phyloP scores from a whole-genome alignment of 2,888 invertebrate genomes.

The Himalopsyche tibetana region DNA sequence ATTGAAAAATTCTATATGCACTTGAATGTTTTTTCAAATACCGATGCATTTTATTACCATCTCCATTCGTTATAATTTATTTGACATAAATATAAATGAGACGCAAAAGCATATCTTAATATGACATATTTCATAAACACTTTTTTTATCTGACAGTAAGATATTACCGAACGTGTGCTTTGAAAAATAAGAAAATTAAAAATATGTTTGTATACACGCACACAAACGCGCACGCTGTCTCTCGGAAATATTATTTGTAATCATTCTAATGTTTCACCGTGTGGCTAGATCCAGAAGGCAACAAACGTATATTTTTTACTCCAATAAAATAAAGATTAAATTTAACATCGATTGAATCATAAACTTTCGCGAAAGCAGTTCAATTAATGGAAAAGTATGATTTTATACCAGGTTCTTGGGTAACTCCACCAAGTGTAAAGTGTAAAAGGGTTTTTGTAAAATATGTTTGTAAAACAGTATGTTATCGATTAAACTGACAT shows the following conservation, averaged over 20 bases:
- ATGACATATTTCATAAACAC: conserved; percentile 61
- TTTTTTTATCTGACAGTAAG: conserved; percentile 53
- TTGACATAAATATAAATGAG: conserved; percentile 58
- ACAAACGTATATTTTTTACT: neutral
- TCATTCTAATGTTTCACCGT: neutral
- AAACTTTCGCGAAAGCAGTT: too few relatives aligned
- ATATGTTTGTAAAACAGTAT: too few relatives aligned
- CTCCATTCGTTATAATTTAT: conserved; percentile 57
- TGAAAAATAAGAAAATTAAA: conserved; percentile 37
- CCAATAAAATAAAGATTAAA: too few relatives aligned
- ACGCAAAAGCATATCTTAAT: conserved; percentile 55
- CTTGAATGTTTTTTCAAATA: neutral
- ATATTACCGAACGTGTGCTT: conserved; percentile 40
- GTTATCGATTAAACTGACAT: too few relatives aligned
- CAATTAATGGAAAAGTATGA: too few relatives aligned
- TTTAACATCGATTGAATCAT: too few relatives aligned
- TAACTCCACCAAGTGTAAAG: too few relatives aligned
- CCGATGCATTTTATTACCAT: conserved; percentile 57
- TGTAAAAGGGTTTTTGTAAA: too few relatives aligned
- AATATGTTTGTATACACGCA: neutral
- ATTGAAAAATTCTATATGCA: neutral
- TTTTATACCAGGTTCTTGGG: too few relatives aligned
- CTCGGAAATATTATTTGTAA: conserved; percentile 22
- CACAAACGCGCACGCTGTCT: conserved; percentile 1
- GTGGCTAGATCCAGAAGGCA: neutral